Conservation (phyloP, 2,797 vertebrate genomes). For the Scomberomorus guttatus region DNA sequence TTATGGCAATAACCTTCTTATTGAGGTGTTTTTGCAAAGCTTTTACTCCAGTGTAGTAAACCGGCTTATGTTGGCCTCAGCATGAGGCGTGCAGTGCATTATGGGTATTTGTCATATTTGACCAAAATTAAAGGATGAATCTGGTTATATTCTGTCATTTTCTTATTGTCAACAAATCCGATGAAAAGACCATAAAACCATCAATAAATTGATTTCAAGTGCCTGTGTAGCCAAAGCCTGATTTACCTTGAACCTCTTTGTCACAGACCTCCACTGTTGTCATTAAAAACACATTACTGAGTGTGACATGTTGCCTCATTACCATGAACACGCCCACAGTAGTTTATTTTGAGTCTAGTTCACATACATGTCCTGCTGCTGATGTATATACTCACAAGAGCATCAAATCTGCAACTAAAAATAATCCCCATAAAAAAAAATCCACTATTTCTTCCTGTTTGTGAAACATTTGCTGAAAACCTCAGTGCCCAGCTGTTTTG, state of each 20-base stretch:
- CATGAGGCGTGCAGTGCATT: slow-evolving; percentile 13
- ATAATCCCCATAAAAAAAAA: too few species aligned
- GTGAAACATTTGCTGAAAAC: too few species aligned
- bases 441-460: too few species aligned
- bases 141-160: neutral
- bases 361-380: neutral
- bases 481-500: too few species aligned
- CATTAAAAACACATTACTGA: too few species aligned
- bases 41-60: slow-evolving; percentile 60
- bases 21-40: slow-evolving; percentile 58
- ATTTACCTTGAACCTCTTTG: neutral
- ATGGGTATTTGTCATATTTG: slow-evolving; percentile 29
- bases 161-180: neutral
- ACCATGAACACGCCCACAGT: too few species aligned
- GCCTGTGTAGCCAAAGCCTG: neutral
- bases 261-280: neutral
- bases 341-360: too few species aligned
- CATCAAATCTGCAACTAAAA: too few species aligned
- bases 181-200: slow-evolving; percentile 2
- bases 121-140: slow-evolving; percentile 17
- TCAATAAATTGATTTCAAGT: neutral
- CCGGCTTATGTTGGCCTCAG: slow-evolving; percentile 38
- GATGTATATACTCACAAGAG: neutral
- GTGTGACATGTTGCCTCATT: too few species aligned
- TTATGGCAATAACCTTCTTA: slow-evolving; percentile 78